Evolutionary conservation across 2,797 vertebrate species (phyloP).

Genomic region (Decapterus maruadsi): DNA sequence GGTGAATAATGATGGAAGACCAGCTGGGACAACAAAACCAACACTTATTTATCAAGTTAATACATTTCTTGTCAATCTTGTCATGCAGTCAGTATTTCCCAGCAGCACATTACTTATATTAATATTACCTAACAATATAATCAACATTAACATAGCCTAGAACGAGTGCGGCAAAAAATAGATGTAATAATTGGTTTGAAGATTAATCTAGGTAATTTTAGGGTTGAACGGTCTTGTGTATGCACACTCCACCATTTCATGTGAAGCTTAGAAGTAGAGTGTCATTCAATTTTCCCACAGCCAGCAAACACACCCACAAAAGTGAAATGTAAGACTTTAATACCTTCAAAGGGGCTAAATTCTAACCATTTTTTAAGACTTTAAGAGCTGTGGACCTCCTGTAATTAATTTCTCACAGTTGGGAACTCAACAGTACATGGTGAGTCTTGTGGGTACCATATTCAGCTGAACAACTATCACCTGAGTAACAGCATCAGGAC

Average conservation of each 20-base stretch:
- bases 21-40: background rate
- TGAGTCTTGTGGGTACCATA: background rate
- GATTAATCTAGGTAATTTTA: background rate
- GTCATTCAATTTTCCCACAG: background rate
- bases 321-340: background rate
- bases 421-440: too few relatives aligned
- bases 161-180: background rate
- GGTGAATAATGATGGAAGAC: background rate
- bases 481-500: background rate
- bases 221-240: background rate
- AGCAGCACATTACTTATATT: background rate
- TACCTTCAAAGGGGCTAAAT: background rate
- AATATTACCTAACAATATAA: background rate
- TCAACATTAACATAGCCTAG: background rate
- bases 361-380: background rate
- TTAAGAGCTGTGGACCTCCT: background rate
- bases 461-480: background rate
- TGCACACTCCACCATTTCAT: too few relatives aligned
- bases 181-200: background rate
- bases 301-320: background rate
- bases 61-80: background rate
- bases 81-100: background rate
- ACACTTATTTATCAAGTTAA: background rate
- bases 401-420: background rate
- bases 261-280: too few relatives aligned